A percentile compares a stretch with the other conserved stretches of the same genome.
Conservation (phyloP, 2,797 vertebrate species). For the Gallinago stenura region DNA sequence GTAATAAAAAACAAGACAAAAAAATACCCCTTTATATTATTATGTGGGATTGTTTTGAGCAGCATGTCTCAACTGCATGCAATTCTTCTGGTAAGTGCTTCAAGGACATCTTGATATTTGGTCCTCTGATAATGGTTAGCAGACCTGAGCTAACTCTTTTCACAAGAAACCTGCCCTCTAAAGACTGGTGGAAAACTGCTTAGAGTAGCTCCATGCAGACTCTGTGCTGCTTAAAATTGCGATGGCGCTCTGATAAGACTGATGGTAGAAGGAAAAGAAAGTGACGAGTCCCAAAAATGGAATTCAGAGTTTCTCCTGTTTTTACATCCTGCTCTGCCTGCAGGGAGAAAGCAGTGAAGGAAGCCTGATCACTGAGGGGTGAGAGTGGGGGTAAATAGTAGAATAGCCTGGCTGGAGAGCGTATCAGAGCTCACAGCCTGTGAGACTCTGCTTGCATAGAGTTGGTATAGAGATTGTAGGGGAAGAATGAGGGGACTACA, state of each 20-base stretch:
- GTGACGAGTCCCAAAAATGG: rapidly evolving
- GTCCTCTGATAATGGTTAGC: not conserved
- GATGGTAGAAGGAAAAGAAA: not conserved
- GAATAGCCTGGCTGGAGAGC: not conserved
- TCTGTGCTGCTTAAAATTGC: not conserved
- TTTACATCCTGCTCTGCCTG: not conserved
- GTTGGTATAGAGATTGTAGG: not conserved
- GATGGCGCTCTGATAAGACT: not conserved
- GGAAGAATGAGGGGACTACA: not conserved
- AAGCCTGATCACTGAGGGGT: not conserved
- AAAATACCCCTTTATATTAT: not conserved
- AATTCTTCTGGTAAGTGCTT: not conserved
- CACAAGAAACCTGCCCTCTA: not conserved
- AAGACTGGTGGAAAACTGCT: not conserved
- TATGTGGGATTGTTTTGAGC: not conserved
- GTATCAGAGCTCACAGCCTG: not conserved
- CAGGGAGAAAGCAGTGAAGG: not conserved
- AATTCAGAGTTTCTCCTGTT: not conserved
- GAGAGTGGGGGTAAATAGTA: not conserved
- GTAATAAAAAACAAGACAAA: not conserved
- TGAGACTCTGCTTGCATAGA: not conserved
- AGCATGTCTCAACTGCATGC: not conserved
- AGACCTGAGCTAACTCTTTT: not conserved
- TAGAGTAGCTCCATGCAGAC: not conserved
- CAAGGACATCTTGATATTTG: not conserved